phyloP scores from a whole-genome alignment of 2,113 vertebrate species.

The Tragelaphus scriptus region DNA sequence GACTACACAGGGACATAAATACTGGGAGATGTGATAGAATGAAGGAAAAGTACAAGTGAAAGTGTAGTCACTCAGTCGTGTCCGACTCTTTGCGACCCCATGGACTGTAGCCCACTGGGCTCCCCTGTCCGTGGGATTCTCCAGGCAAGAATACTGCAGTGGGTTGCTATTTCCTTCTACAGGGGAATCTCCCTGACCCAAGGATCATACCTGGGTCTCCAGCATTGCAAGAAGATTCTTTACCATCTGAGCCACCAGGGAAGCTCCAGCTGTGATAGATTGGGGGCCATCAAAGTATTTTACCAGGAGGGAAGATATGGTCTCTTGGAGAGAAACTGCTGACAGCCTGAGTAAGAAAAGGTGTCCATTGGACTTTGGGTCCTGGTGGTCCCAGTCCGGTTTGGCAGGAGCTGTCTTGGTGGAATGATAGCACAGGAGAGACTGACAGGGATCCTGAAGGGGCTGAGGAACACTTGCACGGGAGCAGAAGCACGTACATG shows the following conservation, averaged over 20 bases:
- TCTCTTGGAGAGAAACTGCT: background rate
- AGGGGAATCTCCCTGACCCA: background rate
- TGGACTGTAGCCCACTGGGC: background rate
- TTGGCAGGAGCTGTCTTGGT: background rate
- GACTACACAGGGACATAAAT: background rate
- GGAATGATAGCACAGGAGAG: background rate
- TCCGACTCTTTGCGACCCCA: background rate
- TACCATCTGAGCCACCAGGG: background rate
- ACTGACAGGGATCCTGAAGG: background rate
- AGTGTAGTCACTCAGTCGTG: background rate
- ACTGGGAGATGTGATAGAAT: background rate
- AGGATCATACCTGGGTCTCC: background rate
- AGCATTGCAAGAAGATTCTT: background rate
- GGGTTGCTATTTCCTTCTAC: background rate
- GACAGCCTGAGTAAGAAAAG: background rate
- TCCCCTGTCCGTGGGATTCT: background rate
- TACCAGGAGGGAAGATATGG: background rate
- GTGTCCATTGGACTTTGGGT: background rate
- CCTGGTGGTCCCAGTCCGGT: background rate
- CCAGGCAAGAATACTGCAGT: background rate
- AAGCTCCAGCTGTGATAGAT: background rate
- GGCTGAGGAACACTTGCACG: accelerated
- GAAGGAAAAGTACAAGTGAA: background rate
- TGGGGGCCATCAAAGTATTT: too few species aligned
- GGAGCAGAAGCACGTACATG: background rate